These are phyloP conservation scores for Strigamia maritima DNA, from an alignment of 2,888 invertebrate species.

Conservation along the genomic window DNA sequence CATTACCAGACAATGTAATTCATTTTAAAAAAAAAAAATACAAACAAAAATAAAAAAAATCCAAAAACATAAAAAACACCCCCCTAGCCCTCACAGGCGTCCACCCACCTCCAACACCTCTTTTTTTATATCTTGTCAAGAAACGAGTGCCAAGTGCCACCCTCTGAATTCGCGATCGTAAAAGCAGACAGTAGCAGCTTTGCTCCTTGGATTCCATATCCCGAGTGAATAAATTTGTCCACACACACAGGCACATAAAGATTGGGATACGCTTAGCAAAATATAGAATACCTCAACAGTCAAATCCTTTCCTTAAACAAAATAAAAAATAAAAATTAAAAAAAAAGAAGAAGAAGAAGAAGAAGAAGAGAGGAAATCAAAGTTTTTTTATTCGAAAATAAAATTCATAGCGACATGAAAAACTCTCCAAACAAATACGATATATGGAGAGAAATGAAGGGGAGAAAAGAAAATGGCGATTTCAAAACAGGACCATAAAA, in stretches of 20 bases:
- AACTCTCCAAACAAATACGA: background rate
- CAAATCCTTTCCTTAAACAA: background rate
- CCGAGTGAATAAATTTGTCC: constrained; percentile 7
- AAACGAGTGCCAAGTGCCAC: constrained; percentile 4
- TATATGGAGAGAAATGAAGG: background rate
- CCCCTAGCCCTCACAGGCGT: background rate
- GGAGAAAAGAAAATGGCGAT: background rate
- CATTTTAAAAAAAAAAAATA: too few relatives aligned
- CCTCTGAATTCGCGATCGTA: background rate
- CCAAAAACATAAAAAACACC: background rate
- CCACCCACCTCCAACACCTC: background rate
- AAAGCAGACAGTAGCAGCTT: constrained; percentile 3
- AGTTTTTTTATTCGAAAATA: background rate
- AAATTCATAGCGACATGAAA: background rate
- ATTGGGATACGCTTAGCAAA: background rate
- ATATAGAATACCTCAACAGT: background rate
- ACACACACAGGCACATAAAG: background rate
- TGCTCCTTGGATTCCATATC: constrained; percentile 9
- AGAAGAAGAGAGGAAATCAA: too few relatives aligned
- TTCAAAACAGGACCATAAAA: background rate
- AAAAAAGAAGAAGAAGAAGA: background rate
- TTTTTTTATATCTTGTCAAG: background rate
- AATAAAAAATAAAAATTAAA: background rate
- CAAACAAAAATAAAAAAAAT: too few relatives aligned
- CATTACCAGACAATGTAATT: too few relatives aligned